A percentile compares a stretch with the other conserved stretches of the same genome.
Evolutionary conservation across 2,888 invertebrate species (phyloP).

Genomic region (Erynnis tages): DNA sequence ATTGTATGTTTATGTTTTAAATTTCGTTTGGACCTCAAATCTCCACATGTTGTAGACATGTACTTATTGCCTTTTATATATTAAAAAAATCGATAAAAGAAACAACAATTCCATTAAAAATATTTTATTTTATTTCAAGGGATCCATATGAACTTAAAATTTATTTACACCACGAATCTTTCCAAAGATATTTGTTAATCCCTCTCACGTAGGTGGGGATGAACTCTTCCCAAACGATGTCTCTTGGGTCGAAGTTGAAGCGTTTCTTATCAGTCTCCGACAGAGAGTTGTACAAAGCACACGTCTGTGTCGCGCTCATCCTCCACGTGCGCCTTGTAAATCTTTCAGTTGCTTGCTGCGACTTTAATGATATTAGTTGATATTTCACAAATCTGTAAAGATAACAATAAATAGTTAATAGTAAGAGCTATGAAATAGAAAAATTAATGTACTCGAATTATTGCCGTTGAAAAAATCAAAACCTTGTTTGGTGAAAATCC

Average conservation of each 20-base stretch:
- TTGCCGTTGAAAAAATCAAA: no score
- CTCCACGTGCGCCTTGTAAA: constrained; percentile 28
- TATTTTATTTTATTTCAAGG: no score
- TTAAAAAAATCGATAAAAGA: no score
- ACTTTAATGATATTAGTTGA: neutral
- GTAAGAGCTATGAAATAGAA: no score
- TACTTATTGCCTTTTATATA: no score
- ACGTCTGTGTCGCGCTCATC: constrained; percentile 18
- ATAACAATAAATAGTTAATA: neutral
- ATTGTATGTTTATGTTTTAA: no score
- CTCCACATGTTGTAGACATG: no score
- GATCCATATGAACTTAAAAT: no score
- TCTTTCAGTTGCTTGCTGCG: constrained; percentile 40
- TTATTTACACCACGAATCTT: constrained; percentile 32
- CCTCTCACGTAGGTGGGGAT: constrained; percentile 24
- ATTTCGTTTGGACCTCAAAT: no score
- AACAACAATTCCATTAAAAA: no score
- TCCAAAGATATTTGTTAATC: constrained; percentile 13
- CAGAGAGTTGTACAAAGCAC: constrained; percentile 21
- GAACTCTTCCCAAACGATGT: constrained; percentile 31
- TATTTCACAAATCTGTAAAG: constrained; percentile 3
- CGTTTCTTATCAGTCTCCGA: constrained; percentile 17
- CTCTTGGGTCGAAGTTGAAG: constrained; percentile 29
- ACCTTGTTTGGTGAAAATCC: no score
- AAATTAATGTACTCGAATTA: no score